Conservation (phyloP, 2,888 invertebrate genomes). For the Lydus trimaculatus region DNA sequence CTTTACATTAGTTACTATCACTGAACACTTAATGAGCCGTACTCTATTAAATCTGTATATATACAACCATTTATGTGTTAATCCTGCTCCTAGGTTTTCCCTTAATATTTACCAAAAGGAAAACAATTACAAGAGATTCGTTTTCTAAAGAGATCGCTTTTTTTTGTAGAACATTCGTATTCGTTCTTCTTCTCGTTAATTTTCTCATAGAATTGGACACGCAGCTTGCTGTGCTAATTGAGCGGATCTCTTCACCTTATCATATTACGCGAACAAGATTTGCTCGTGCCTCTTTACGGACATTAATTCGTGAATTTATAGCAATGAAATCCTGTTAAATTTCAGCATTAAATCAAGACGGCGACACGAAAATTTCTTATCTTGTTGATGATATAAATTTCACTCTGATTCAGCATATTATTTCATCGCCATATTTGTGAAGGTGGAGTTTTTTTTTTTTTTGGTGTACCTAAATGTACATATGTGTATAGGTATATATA, state of each 20-base stretch:
- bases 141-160: neutral
- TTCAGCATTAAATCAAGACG: constrained; percentile 5
- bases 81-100: neutral
- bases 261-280: constrained; percentile 38
- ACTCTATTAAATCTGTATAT: constrained; percentile 5
- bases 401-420: neutral
- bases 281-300: constrained; percentile 32
- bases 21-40: constrained; percentile 7
- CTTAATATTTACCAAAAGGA: neutral
- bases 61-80: constrained; percentile 1
- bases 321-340: constrained; percentile 9
- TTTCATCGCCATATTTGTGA: neutral
- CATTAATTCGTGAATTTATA: constrained; percentile 26
- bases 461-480: too few species aligned
- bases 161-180: neutral
- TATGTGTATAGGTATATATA: neutral
- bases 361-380: neutral
- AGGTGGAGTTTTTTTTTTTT: neutral
- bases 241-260: constrained; percentile 41
- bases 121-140: too few species aligned
- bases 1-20: constrained; percentile 7
- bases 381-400: constrained; percentile 2
- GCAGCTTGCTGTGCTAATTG: constrained; percentile 41
- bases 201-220: constrained; percentile 34
- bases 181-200: constrained; percentile 24